A percentile compares a stretch with the other conserved stretches of the same genome.
Evolutionary conservation across 2,113 vertebrate genomes (phyloP).

Genomic region (Channa argus): DNA sequence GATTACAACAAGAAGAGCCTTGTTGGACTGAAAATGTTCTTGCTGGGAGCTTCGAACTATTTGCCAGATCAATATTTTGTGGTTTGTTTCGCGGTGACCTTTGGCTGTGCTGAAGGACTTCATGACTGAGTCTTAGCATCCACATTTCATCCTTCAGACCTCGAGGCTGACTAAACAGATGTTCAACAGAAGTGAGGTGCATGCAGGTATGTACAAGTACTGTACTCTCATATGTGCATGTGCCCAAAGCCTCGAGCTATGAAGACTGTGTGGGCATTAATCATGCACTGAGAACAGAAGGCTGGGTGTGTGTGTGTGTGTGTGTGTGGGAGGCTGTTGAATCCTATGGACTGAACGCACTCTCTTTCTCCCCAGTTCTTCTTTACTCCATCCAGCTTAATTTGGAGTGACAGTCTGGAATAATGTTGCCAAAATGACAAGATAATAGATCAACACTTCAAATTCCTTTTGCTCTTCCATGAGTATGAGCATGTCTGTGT

Average conservation of each 20-base stretch:
- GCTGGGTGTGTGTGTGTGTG: slow-evolving; percentile 30
- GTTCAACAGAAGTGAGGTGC: neutral
- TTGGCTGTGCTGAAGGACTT: neutral
- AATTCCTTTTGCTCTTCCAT: slow-evolving; percentile 37
- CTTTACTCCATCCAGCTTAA: slow-evolving; percentile 23
- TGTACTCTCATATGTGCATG: neutral
- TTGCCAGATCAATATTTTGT: neutral
- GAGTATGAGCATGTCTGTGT: slow-evolving; percentile 14
- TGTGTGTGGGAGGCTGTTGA: slow-evolving; percentile 52
- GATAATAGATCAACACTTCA: slow-evolving; percentile 57
- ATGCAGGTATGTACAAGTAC: slow-evolving; percentile 35
- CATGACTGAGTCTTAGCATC: neutral
- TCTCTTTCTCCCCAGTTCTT: slow-evolving; percentile 1
- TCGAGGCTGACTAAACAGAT: neutral
- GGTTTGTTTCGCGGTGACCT: neutral
- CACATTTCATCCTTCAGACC: neutral
- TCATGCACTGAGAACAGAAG: slow-evolving; percentile 47
- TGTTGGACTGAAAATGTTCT: no score
- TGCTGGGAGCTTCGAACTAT: neutral
- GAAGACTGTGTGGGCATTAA: slow-evolving; percentile 52
- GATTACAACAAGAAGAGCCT: no score
- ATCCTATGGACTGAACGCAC: slow-evolving; percentile 19
- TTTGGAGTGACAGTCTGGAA: slow-evolving; percentile 31
- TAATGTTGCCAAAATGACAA: slow-evolving; percentile 37
- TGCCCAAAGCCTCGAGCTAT: slow-evolving; percentile 39